Percentiles rank a stretch among this genome's conserved stretches.
phyloP scores from a whole-genome alignment of 1,140 invertebrate genomes.

The Himalopsyche phryganea region DNA sequence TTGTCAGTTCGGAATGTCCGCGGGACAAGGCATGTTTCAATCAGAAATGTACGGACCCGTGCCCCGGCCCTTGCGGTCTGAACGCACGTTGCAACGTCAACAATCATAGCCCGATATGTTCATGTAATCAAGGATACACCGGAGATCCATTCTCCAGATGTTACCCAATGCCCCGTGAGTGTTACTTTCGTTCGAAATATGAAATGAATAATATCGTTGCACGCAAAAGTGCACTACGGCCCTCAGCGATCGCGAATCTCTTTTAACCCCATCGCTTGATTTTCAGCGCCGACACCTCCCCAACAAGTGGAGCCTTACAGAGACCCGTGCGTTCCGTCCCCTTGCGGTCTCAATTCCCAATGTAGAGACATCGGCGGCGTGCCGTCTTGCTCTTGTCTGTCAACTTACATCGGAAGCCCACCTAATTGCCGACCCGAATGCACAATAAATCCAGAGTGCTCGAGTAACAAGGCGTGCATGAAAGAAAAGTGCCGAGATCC shows the following conservation, averaged over 20 bases:
- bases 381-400: constrained; percentile 65
- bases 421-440: constrained; percentile 74
- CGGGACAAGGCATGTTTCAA: constrained; percentile 61
- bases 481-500: constrained; percentile 72
- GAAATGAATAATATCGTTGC: constrained; percentile 50
- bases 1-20: constrained; percentile 63
- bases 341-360: constrained; percentile 70
- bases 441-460: constrained; percentile 68
- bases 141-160: constrained; percentile 74
- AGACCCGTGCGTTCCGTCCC: constrained; percentile 64
- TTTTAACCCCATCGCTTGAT: constrained; percentile 66
- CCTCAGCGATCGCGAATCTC: constrained; percentile 65
- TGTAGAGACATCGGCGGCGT: constrained; percentile 63
- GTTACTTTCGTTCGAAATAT: too few relatives aligned
- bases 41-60: constrained; percentile 66
- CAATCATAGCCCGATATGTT: constrained; percentile 70
- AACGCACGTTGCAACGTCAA: constrained; percentile 63
- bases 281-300: constrained; percentile 39
- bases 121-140: constrained; percentile 62
- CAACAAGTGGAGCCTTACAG: constrained; percentile 37
- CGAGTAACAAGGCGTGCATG: constrained; percentile 68
- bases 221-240: constrained; percentile 62
- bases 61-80: constrained; percentile 61
- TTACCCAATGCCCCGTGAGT: constrained; percentile 56
- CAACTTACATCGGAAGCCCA: constrained; percentile 66